phyloP scores from a whole-genome alignment of 2,113 vertebrate species.

The Tor tambroides region DNA sequence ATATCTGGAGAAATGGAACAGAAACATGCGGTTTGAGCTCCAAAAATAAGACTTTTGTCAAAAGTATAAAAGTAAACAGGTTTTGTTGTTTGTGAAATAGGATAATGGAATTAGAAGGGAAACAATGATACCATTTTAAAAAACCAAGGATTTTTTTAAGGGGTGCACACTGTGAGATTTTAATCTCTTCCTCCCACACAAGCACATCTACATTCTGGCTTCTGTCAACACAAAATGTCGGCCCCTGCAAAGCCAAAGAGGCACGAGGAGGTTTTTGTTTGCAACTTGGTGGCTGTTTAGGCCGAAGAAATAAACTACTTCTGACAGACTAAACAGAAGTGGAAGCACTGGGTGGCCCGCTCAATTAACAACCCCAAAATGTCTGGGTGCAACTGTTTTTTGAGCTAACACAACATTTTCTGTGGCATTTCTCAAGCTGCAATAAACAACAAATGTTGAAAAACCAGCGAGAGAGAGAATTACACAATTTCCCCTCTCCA shows the following conservation, averaged over 20 bases:
- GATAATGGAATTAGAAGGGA: constrained; percentile 32
- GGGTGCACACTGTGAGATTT: background rate
- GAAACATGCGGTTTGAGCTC: background rate
- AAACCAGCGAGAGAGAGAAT: constrained; percentile 22
- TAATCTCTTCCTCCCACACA: background rate
- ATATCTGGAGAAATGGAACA: constrained; percentile 30
- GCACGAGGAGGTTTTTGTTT: constrained; percentile 4
- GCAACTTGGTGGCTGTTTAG: constrained; percentile 27
- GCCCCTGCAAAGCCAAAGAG: constrained; percentile 10
- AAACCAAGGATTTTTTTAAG: background rate
- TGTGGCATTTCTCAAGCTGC: constrained; percentile 20
- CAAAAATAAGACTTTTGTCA: constrained; percentile 37
- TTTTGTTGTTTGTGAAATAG: constrained; percentile 39
- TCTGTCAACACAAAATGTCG: constrained; percentile 27
- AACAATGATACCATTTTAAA: background rate
- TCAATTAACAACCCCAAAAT: constrained; percentile 38
- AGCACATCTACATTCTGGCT: constrained; percentile 8
- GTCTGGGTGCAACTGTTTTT: constrained; percentile 27
- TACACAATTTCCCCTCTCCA: constrained; percentile 29
- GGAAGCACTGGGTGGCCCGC: constrained; percentile 45
- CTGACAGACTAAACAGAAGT: constrained; percentile 56
- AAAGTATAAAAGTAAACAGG: constrained; percentile 23
- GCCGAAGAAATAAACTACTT: constrained; percentile 19
- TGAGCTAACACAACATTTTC: constrained; percentile 13
- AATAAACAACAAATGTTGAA: constrained; percentile 57